Percentiles rank a stretch among this genome's conserved stretches.
phyloP scores from a whole-genome alignment of 2,888 invertebrate species.

The Acronicta aceris region DNA sequence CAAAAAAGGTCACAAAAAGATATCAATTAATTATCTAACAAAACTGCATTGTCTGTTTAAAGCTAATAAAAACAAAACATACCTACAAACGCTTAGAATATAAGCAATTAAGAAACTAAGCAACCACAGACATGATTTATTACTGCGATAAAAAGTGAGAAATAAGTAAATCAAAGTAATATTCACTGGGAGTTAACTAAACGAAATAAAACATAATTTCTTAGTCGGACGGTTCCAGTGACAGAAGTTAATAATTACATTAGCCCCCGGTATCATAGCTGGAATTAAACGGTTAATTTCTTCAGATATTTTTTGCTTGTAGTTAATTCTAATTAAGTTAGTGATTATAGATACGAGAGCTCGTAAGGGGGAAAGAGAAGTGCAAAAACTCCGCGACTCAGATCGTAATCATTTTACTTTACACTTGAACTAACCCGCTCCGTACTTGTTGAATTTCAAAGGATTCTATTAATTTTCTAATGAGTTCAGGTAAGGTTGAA shows the following conservation, averaged over 20 bases:
- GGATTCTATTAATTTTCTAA: constrained; percentile 55
- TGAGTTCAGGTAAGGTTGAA: constrained; percentile 53
- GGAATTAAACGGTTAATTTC: constrained; percentile 79
- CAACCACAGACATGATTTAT: neutral
- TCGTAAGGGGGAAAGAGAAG: constrained; percentile 45
- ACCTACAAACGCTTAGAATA: no score
- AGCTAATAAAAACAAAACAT: no score
- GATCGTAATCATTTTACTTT: constrained; percentile 77
- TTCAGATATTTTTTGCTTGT: constrained; percentile 76
- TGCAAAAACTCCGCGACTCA: constrained; percentile 67
- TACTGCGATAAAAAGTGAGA: neutral
- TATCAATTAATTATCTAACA: no score
- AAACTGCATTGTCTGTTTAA: no score
- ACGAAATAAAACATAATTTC: constrained; percentile 28
- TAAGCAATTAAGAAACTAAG: no score
- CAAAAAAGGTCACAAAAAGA: no score
- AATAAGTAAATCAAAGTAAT: constrained; percentile 16
- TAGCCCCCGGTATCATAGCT: constrained; percentile 69
- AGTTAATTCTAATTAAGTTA: constrained; percentile 78
- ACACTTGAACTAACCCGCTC: constrained; percentile 69
- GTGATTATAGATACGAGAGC: constrained; percentile 68
- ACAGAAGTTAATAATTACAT: constrained; percentile 67
- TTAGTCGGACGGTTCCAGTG: constrained; percentile 26
- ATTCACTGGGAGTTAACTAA: constrained; percentile 2
- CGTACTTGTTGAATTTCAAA: constrained; percentile 63